phyloP scores from a whole-genome alignment of 2,113 vertebrate species.

The Pomatorhinus ruficollis region DNA sequence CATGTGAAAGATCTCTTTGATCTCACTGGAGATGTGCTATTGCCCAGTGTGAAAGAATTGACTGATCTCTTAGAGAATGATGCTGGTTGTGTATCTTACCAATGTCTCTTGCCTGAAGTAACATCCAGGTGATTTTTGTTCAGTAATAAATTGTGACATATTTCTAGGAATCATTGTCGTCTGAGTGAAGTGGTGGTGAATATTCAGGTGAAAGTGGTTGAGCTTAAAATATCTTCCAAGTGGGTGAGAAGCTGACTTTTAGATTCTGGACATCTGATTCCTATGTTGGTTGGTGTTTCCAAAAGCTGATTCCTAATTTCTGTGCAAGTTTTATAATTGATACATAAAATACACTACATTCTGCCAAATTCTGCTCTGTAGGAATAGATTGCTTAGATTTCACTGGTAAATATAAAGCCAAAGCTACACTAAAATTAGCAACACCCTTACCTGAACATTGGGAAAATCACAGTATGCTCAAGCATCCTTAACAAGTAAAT shows the following conservation, averaged over 20 bases:
- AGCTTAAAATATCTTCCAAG: neutral
- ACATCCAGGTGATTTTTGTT: neutral
- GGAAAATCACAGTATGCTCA: neutral
- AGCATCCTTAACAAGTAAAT: neutral
- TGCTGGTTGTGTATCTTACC: neutral
- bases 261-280: neutral
- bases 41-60: neutral
- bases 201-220: neutral
- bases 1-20: neutral
- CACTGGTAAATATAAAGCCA: neutral
- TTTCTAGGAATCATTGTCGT: neutral
- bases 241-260: neutral
- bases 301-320: neutral
- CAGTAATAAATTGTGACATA: neutral
- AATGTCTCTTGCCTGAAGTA: neutral
- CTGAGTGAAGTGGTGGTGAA: neutral
- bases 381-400: neutral
- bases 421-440: neutral
- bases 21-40: neutral
- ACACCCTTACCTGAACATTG: neutral
- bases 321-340: neutral
- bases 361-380: neutral
- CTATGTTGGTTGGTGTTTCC: neutral
- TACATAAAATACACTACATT: neutral
- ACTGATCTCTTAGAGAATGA: neutral